Evolutionary conservation across 1,140 invertebrate species (phyloP), one percentile per base, ranked within the genome.

Genomic region (Wasmannia auropunctata): DNA sequence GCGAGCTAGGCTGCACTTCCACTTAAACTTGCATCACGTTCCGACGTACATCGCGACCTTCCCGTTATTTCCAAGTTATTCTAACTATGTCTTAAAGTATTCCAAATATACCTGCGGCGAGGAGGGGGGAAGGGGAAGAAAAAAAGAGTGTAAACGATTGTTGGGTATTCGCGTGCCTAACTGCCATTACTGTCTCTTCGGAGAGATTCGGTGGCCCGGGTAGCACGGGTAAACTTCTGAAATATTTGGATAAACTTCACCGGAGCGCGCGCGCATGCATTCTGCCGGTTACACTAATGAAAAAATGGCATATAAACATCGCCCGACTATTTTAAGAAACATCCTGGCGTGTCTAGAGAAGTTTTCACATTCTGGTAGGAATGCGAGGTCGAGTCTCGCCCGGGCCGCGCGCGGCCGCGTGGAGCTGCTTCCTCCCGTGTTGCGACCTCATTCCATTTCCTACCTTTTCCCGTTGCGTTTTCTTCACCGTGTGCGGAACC

Each of bases 391-490:
- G 37, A 72, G n/a, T n/a, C 28, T 28, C 43, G 25, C 25, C 51
- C 25, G 22, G 49, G 7, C 51, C n/a, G n/a, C n/a, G n/a, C n/a
- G n/a, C n/a, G n/a, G n/a, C n/a, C n/a, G n/a, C n/a, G n/a, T 43
- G 40, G 25, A 56, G 11, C 25, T 56, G n/a, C 3, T 46, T 54
- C n/a, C 37, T 43, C 25, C n/a, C 79, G 65, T n/a, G 16, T n/a
- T n/a, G 40, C 65, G 79, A 81, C 22, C 49, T 34, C 19, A 19
- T 46, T 70, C 25, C 43, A 74, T 58, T 46, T 83, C 40, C 79
- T 51, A n/a, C n/a, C 14, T 16, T 54, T 63, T 81, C 4, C 34
- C 16, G 7, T 43, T 72, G 63, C 65, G 51, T 72, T 60, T n/a
- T 43, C 8, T 8, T 37, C n/a, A n/a, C n/a, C 49, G 37, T 43